phyloP scores from a whole-genome alignment of 2,888 invertebrate genomes.

The Pandemis cinnamomeana region DNA sequence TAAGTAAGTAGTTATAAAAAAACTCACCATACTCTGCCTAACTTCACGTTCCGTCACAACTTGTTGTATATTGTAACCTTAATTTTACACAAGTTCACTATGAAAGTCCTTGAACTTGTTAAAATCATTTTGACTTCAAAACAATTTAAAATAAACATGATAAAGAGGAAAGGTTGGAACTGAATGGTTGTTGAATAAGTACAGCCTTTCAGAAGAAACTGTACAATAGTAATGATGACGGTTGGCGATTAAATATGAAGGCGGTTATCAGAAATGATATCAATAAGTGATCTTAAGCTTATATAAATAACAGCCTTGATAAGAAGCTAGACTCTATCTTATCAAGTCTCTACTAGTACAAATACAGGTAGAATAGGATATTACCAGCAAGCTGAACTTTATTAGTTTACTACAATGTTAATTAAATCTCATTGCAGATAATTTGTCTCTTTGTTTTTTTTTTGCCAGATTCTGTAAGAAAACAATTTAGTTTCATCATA shows the following conservation, averaged over 20 bases:
- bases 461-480: neutral
- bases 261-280: constrained; percentile 72
- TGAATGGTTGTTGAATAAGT: constrained; percentile 51
- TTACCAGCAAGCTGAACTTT: constrained; percentile 27
- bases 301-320: constrained; percentile 77
- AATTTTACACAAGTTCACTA: constrained; percentile 63
- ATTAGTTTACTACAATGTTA: constrained; percentile 11
- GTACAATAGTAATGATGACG: constrained; percentile 62
- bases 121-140: constrained; percentile 72
- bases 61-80: constrained; percentile 61
- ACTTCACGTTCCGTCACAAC: constrained; percentile 66
- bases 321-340: constrained; percentile 71
- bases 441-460: neutral
- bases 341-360: constrained; percentile 67
- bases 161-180: constrained; percentile 54
- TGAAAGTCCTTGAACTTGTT: constrained; percentile 67
- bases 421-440: neutral
- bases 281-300: constrained; percentile 79
- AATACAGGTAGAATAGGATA: constrained; percentile 52
- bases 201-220: constrained; percentile 63
- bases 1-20: constrained; percentile 40
- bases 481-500: constrained; percentile 12
- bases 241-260: constrained; percentile 65
- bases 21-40: constrained; percentile 69
- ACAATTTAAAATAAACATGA: constrained; percentile 67